Base-by-base conservation (phyloP, 2,113 vertebrate genomes). In the Baryphthengus martii region DNA sequence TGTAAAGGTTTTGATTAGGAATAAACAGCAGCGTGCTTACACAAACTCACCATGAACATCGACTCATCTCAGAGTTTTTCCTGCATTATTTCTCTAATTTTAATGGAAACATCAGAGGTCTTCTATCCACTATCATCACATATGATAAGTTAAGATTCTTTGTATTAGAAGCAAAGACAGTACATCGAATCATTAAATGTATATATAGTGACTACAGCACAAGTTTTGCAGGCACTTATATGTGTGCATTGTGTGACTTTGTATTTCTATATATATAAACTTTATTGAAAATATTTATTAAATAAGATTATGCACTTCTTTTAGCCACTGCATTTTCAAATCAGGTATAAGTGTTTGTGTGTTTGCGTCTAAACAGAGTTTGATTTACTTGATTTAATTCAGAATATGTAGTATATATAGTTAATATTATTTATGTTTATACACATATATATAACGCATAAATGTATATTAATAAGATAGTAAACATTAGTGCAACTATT, bases 181-280 rank as follows among this genome's bases (percentile, higher is more conserved):
- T 20, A 25, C 5, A 42, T 14, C 16, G 77, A 77, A 61, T 20
- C 0, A 55, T 25, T 56, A 44, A 35, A 55, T 24, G 28, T 49
- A 26, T 24, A 18, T 20, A 2, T 17, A 3, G 10, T 67, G 21
- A 63, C 11, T 52, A 47, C 4, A 0, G 23, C 29, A 35, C 4
- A 61, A 33, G 3, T 55, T 56, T 74, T 76, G 5, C 8, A 37
- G 24, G 23, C 3, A 55, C 4, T 75, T 82, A 13, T 3, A 59
- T 0, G 0, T 35, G 7, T 65, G 7, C 8, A n/a, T 29, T 2
- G 76, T 42, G 68, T 86, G 33, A 29, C 2, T 56, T 82, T 11
- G 23, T 61, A 47, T 33, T 45, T 55, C 6, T 21, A 4, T 6
- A 13, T 11, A 35, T 4, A 31, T 37, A 33, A 76, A 42, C 3